Percentiles rank a stretch among this genome's conserved stretches.
Conservation (phyloP, 2,113 vertebrate species). For the Atlantisia rogersi region DNA sequence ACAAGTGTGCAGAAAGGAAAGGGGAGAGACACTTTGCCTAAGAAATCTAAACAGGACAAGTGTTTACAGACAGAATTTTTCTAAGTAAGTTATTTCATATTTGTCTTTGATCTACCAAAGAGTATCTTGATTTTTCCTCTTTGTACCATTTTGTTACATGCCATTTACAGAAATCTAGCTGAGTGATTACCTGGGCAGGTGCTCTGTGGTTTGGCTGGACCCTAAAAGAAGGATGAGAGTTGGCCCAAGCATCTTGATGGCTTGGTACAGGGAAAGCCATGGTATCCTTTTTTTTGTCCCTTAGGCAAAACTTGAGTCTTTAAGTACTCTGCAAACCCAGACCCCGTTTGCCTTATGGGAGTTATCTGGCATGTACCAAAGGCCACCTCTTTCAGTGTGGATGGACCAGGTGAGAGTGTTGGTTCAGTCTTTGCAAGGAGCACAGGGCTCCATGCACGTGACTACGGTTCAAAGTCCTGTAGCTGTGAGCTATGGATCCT, state of each 20-base stretch:
- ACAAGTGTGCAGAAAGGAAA: background rate
- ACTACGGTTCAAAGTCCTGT: background rate
- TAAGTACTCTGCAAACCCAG: background rate
- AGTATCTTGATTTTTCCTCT: background rate
- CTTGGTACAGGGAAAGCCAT: background rate
- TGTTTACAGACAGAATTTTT: background rate
- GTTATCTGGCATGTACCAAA: background rate
- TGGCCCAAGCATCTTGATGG: background rate
- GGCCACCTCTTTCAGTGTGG: background rate
- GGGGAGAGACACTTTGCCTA: background rate
- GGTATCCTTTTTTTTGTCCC: background rate
- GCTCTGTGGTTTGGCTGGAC: background rate
- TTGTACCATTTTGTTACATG: background rate
- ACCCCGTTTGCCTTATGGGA: background rate
- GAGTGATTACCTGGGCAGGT: background rate
- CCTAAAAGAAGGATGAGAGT: background rate
- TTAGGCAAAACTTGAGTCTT: background rate
- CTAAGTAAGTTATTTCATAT: background rate
- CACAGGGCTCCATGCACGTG: fast-evolving
- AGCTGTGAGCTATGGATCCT: background rate
- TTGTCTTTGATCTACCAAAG: background rate
- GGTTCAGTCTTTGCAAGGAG: background rate
- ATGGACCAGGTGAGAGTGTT: background rate
- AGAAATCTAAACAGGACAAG: background rate
- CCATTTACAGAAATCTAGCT: background rate